These are phyloP conservation scores for Calameuta idolon DNA, from an alignment of 2,888 invertebrate genomes.

Conservation along the genomic window DNA sequence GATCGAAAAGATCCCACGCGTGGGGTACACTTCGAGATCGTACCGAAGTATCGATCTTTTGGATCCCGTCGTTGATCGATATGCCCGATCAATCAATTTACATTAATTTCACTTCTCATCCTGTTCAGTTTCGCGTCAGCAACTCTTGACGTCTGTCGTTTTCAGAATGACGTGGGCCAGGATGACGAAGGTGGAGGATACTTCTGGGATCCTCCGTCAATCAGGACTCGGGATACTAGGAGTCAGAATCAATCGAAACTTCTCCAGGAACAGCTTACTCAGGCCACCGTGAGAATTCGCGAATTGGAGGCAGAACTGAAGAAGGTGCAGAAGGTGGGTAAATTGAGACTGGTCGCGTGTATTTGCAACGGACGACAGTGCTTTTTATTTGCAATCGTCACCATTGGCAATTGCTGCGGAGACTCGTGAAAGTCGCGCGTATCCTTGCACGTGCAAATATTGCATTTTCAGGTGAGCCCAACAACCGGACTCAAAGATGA, in stretches of 20 bases:
- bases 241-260: constrained; percentile 46
- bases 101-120: not conserved
- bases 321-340: constrained; percentile 46
- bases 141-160: not conserved
- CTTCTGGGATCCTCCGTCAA: constrained; percentile 60
- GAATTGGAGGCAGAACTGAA: constrained; percentile 59
- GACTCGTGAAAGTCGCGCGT: not conserved
- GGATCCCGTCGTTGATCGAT: not conserved
- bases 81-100: not conserved
- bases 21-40: not conserved
- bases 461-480: constrained; percentile 1
- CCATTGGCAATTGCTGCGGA: not conserved
- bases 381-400: not conserved
- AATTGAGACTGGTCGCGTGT: not conserved
- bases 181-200: constrained; percentile 52
- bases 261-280: constrained; percentile 57
- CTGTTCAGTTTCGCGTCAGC: not conserved
- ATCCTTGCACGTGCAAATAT: not conserved
- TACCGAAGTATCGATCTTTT: not conserved
- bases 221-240: constrained; percentile 39
- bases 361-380: not conserved
- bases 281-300: constrained; percentile 61
- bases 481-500: constrained; percentile 47
- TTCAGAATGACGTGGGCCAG: constrained; percentile 47
- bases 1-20: not conserved